Conservation (phyloP, 1,140 invertebrate genomes). For the Drosophila dunni region DNA sequence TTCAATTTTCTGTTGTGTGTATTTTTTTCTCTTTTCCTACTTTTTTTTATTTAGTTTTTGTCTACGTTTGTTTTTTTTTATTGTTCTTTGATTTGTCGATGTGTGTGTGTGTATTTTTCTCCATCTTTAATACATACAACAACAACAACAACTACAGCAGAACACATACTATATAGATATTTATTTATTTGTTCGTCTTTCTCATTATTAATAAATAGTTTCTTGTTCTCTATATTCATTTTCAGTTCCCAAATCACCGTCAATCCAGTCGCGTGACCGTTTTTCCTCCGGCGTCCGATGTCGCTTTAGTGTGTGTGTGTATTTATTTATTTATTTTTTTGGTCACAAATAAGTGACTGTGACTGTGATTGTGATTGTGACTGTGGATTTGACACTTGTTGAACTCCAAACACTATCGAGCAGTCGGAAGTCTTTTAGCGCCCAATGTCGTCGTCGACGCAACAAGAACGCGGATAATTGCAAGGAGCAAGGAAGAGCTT, state of each 20-base stretch:
- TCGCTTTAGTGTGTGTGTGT: background rate
- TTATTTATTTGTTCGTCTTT: conserved; percentile 45
- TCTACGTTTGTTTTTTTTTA: conserved; percentile 59
- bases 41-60: conserved; percentile 70
- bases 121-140: conserved; percentile 17
- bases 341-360: background rate
- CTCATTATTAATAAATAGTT: conserved; percentile 82
- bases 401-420: background rate
- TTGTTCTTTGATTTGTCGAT: conserved; percentile 42
- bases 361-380: background rate
- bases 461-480: background rate
- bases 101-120: conserved; percentile 22
- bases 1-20: conserved; percentile 43
- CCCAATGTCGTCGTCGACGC: conserved; percentile 29
- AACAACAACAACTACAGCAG: background rate
- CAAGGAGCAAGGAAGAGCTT: conserved; percentile 1
- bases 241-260: conserved; percentile 69
- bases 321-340: background rate
- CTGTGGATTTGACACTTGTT: conserved; percentile 30
- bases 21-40: conserved; percentile 45
- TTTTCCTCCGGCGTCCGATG: conserved; percentile 29
- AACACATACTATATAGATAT: conserved; percentile 24
- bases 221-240: conserved; percentile 79
- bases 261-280: conserved; percentile 46
- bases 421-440: conserved; percentile 3